These are phyloP conservation scores for Temnothorax longispinosus DNA, from an alignment of 1,140 invertebrate species.

Conservation along the genomic window DNA sequence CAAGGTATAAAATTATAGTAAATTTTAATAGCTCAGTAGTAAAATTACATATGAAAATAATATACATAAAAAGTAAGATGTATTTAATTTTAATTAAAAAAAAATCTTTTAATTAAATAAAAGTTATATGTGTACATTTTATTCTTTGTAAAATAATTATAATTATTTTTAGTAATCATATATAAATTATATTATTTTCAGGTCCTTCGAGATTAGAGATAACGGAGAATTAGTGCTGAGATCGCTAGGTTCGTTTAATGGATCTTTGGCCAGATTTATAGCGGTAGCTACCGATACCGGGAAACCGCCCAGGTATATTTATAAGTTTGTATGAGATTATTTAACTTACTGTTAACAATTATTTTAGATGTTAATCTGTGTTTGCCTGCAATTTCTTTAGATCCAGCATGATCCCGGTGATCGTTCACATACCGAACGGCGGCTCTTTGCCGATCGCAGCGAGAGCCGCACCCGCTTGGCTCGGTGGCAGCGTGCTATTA, in stretches of 20 bases:
- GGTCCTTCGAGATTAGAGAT: slow-evolving; percentile 85
- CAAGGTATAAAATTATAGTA: slow-evolving; percentile 85
- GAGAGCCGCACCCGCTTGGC: slow-evolving; percentile 84
- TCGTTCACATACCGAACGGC: slow-evolving; percentile 89
- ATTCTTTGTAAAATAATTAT: slow-evolving; percentile 23
- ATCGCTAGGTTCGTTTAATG: slow-evolving; percentile 86
- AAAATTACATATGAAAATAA: slow-evolving; percentile 11
- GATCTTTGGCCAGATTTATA: slow-evolving; percentile 88
- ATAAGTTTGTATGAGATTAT: not conserved
- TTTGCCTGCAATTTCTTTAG: slow-evolving; percentile 67
- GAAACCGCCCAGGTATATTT: slow-evolving; percentile 89
- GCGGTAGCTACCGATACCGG: slow-evolving; percentile 93
- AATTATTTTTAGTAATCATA: slow-evolving; percentile 29
- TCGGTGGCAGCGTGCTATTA: slow-evolving; percentile 87
- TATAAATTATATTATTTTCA: slow-evolving; percentile 68
- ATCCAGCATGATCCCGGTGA: slow-evolving; percentile 90
- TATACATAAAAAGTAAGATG: not conserved
- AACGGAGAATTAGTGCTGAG: slow-evolving; percentile 86
- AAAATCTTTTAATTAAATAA: not conserved
- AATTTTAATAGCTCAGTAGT: not conserved
- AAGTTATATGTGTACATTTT: not conserved
- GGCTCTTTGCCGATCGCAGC: slow-evolving; percentile 83
- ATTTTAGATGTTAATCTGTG: not conserved
- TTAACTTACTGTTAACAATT: not conserved
- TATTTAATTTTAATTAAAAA: not conserved